phyloP scores from a whole-genome alignment of 35 echinoderm and acorn worm genomes.

The Lytechinus pictus region DNA sequence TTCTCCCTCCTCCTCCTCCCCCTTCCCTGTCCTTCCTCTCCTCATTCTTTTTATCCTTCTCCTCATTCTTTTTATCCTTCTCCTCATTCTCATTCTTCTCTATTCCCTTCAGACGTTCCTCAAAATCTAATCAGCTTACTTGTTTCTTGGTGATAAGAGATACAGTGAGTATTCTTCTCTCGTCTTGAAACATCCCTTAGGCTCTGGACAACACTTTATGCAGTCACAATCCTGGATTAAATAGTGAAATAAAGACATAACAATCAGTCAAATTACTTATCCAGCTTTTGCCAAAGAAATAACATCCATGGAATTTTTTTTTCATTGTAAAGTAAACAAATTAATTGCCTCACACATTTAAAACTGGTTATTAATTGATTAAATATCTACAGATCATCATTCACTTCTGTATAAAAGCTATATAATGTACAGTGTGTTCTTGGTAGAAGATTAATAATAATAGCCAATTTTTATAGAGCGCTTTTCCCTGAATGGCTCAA shows the following conservation, averaged over 20 bases:
- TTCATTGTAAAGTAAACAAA: background rate
- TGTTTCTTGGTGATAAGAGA: conserved; percentile 89
- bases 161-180: conserved; percentile 89
- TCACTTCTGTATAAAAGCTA: background rate
- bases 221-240: conserved; percentile 78
- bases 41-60: too few species aligned
- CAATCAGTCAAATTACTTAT: background rate
- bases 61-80: too few species aligned
- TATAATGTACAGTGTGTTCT: background rate
- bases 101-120: background rate
- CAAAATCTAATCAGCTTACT: conserved; percentile 54
- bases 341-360: background rate
- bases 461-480: too few species aligned
- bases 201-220: conserved; percentile 89
- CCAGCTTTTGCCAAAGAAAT: background rate
- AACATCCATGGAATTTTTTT: background rate
- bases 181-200: conserved; percentile 94
- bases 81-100: background rate
- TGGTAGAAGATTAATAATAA: too few species aligned
- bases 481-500: too few species aligned
- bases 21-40: too few species aligned
- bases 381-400: background rate
- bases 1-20: too few species aligned
- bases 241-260: background rate
- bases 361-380: background rate